A percentile compares a stretch with the other conserved stretches of the same genome.
Conservation (phyloP, 2,888 invertebrate genomes). For the Ischnura elegans region DNA sequence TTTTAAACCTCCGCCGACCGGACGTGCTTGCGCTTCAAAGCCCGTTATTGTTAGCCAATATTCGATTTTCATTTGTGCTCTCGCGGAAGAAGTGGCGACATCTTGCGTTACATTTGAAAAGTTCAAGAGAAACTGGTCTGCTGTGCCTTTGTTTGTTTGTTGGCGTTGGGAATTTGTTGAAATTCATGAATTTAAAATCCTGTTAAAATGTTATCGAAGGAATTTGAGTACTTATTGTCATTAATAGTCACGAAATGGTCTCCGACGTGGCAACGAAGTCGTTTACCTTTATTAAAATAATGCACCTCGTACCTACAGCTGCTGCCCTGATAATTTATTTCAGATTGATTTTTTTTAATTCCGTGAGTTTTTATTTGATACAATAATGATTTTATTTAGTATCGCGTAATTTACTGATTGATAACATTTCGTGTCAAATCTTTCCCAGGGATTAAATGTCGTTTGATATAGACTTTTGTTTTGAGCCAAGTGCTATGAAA, state of each 20-base stretch:
- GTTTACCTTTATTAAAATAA: slow-evolving; percentile 30
- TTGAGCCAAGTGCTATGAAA: slow-evolving; percentile 54
- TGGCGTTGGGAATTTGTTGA: slow-evolving; percentile 4
- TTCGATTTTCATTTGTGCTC: neutral
- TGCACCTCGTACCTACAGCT: neutral
- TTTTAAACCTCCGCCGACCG: too few species aligned
- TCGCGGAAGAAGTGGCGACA: neutral
- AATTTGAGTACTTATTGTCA: neutral
- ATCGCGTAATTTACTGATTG: neutral
- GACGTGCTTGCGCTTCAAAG: neutral
- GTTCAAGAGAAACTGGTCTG: neutral
- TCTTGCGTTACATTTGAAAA: neutral
- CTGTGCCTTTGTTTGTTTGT: neutral
- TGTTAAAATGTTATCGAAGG: neutral
- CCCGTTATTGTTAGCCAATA: neutral
- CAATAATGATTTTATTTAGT: neutral
- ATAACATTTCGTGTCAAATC: neutral
- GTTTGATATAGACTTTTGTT: slow-evolving; percentile 43
- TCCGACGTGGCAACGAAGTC: neutral
- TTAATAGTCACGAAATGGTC: neutral
- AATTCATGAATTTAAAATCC: slow-evolving; percentile 32
- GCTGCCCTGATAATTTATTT: neutral
- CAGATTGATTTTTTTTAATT: neutral
- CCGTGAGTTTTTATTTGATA: neutral
- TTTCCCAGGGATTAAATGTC: slow-evolving; percentile 22